A percentile compares a stretch with the other conserved stretches of the same genome.
phyloP scores from a whole-genome alignment of 2,113 vertebrate species.

The Ptilorrhoa leucosticta region DNA sequence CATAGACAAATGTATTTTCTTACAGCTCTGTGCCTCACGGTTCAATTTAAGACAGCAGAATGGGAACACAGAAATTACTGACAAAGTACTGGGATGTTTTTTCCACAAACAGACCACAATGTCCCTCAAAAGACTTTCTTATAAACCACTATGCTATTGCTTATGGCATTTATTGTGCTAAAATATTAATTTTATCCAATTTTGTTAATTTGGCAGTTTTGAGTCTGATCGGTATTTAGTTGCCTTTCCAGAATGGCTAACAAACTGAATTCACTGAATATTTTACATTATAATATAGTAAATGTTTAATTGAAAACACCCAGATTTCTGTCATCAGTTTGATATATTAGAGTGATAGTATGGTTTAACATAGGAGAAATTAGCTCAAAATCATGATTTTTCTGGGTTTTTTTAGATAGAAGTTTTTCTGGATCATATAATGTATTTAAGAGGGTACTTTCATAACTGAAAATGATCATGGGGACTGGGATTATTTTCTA shows the following conservation, averaged over 20 bases:
- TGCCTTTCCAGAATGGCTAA: conserved; percentile 25
- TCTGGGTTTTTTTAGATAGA: neutral
- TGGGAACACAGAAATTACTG: neutral
- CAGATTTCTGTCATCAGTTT: neutral
- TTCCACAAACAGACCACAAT: conserved; percentile 57
- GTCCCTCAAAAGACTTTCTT: conserved; percentile 56
- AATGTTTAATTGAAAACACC: neutral
- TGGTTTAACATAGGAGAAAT: neutral
- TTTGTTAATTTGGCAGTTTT: conserved; percentile 70
- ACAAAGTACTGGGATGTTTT: conserved; percentile 50
- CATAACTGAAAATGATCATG: neutral
- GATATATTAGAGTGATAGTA: neutral
- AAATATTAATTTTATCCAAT: conserved; percentile 58
- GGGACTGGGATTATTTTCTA: neutral
- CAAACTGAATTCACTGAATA: neutral
- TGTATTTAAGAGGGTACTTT: neutral
- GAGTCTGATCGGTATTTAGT: conserved; percentile 68
- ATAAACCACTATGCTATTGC: conserved; percentile 39
- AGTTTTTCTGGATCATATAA: neutral
- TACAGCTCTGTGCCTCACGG: neutral
- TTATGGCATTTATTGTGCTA: neutral
- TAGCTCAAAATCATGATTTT: neutral
- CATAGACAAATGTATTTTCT: neutral
- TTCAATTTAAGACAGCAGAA: neutral
- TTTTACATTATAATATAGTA: neutral